A percentile compares a stretch with the other conserved stretches of the same genome.
Conservation (phyloP, 2,888 invertebrate species). For the Mactromeris polynyma region DNA sequence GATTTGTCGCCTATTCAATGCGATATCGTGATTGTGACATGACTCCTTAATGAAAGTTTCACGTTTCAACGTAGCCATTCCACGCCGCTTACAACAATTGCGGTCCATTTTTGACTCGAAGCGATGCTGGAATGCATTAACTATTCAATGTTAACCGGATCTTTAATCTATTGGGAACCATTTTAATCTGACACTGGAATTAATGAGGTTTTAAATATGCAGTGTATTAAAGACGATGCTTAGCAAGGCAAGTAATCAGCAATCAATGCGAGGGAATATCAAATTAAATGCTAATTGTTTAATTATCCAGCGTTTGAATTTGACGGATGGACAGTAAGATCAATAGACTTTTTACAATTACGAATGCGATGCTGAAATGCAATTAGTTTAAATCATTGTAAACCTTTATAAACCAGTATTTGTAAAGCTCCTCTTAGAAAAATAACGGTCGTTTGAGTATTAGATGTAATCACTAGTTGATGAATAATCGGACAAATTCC, state of each 20-base stretch:
- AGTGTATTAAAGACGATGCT: background rate
- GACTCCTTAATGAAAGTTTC: background rate
- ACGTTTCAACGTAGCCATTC: background rate
- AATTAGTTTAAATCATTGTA: too few relatives aligned
- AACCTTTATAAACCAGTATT: too few relatives aligned
- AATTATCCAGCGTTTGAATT: background rate
- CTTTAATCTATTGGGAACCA: background rate
- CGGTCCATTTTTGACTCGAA: background rate
- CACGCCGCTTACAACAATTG: background rate
- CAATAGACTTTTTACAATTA: too few relatives aligned
- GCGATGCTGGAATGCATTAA: background rate
- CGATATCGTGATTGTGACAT: background rate
- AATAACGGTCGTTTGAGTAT: too few relatives aligned
- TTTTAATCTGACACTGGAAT: background rate
- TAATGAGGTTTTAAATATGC: constrained; percentile 9
- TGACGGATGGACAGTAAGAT: background rate
- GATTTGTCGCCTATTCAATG: background rate
- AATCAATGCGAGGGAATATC: background rate
- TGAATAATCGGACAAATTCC: too few relatives aligned
- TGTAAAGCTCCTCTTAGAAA: too few relatives aligned
- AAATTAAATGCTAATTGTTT: background rate
- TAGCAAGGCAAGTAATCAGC: background rate
- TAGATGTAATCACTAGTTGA: too few relatives aligned
- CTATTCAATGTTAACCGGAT: background rate
- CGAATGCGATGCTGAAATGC: too few relatives aligned